These are phyloP conservation scores for Holacanthus passer DNA, from an alignment of 2,113 vertebrate species.

Conservation along the genomic window DNA sequence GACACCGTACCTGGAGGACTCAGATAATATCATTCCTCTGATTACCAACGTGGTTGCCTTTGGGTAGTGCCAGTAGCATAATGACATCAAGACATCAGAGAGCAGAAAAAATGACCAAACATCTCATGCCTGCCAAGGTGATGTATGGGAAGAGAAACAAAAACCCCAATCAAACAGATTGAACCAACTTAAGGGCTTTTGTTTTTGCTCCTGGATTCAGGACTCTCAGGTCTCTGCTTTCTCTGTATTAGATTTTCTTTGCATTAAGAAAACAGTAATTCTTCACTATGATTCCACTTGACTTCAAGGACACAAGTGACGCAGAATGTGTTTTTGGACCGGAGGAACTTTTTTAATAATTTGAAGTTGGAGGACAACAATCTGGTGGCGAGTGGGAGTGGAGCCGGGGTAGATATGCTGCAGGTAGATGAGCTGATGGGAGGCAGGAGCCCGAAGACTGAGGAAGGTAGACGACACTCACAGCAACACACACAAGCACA, in stretches of 20 bases:
- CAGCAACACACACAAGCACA: too few relatives aligned
- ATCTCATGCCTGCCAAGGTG: conserved; percentile 13
- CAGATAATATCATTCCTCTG: conserved; percentile 11
- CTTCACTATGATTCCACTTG: conserved; percentile 16
- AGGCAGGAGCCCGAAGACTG: too few relatives aligned
- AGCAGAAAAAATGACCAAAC: background rate
- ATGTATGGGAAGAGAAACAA: conserved; percentile 34
- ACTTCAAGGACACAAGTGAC: conserved; percentile 26
- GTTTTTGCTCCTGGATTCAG: conserved; percentile 15
- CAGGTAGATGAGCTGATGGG: too few relatives aligned
- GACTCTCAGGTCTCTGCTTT: conserved; percentile 26
- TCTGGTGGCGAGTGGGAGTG: too few relatives aligned
- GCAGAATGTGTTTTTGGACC: conserved; percentile 13
- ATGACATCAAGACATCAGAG: conserved; percentile 15
- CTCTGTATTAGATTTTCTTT: conserved; percentile 70
- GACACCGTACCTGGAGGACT: background rate
- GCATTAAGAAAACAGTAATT: conserved; percentile 43
- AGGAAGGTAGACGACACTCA: too few relatives aligned
- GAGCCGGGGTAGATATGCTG: too few relatives aligned
- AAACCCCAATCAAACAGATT: conserved; percentile 37
- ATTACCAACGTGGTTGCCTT: conserved; percentile 21
- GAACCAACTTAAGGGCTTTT: conserved; percentile 18
- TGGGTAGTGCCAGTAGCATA: conserved; percentile 11
- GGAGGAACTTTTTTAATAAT: background rate
- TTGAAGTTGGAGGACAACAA: too few relatives aligned